Evolutionary conservation across 2,797 vertebrate species (phyloP).

Genomic region (Cetoscarus ocellatus): DNA sequence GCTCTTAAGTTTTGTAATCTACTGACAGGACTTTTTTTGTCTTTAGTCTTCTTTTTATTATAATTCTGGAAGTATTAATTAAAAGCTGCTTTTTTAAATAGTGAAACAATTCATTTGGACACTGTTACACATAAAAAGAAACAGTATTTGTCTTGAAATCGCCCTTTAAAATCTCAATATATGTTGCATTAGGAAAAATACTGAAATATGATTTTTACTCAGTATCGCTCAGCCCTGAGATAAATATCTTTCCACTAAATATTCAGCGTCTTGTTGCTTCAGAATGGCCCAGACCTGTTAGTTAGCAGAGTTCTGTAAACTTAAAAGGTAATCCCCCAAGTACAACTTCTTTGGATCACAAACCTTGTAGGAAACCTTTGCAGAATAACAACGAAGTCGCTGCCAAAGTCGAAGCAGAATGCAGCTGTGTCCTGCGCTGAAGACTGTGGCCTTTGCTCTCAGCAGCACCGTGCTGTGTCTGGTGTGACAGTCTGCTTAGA

Average conservation of each 20-base stretch:
- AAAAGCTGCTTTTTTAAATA: too few relatives aligned
- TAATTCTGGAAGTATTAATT: too few relatives aligned
- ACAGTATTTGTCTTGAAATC: too few relatives aligned
- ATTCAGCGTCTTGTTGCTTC: background rate
- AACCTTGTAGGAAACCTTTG: slow-evolving; percentile 6
- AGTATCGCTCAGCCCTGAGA: background rate
- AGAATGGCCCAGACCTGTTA: background rate
- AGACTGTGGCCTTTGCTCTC: background rate
- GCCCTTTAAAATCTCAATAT: too few relatives aligned
- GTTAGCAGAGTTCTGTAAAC: background rate
- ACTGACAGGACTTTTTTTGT: too few relatives aligned
- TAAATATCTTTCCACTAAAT: background rate
- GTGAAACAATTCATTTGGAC: too few relatives aligned
- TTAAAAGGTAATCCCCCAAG: background rate
- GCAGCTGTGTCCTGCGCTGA: slow-evolving; percentile 23
- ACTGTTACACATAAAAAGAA: too few relatives aligned
- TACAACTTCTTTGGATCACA: background rate
- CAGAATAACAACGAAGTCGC: slow-evolving; percentile 1
- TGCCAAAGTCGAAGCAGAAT: background rate
- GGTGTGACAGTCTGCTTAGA: slow-evolving; percentile 26
- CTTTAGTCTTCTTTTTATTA: too few relatives aligned
- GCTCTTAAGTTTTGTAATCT: too few relatives aligned
- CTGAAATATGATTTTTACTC: too few relatives aligned
- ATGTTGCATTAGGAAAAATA: too few relatives aligned
- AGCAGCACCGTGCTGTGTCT: slow-evolving; percentile 3